Evolutionary conservation across 23 tunicate genomes (phyloP).

Genomic region (Halocynthia roretzi): DNA sequence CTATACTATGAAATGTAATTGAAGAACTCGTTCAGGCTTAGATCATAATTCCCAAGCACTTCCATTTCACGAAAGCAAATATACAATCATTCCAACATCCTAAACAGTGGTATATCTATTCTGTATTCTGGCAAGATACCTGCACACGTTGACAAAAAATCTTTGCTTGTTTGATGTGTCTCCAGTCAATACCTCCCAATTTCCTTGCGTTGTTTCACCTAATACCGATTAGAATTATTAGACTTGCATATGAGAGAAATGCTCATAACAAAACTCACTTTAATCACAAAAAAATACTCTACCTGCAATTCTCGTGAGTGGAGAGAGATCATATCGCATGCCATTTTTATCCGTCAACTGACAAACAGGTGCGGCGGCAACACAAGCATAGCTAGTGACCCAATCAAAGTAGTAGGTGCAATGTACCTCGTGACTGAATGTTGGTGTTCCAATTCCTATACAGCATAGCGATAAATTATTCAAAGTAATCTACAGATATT

Average conservation of each 20-base stretch:
- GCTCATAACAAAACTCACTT: too few species aligned
- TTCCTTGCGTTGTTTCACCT: background rate
- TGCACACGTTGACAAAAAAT: constrained; percentile 52
- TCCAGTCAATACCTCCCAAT: constrained; percentile 40
- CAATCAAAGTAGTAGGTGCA: constrained; percentile 72
- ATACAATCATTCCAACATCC: too few species aligned
- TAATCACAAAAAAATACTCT: background rate
- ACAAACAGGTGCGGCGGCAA: constrained; percentile 26
- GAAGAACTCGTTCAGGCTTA: too few species aligned
- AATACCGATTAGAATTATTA: too few species aligned
- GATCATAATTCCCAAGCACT: too few species aligned
- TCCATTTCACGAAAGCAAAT: too few species aligned
- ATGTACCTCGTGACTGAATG: constrained; percentile 46
- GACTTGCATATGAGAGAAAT: too few species aligned
- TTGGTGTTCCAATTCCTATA: constrained; percentile 45
- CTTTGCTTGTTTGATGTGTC: background rate
- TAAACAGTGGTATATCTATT: too few species aligned
- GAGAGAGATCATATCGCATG: constrained; percentile 35
- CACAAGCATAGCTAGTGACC: constrained; percentile 46
- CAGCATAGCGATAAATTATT: background rate
- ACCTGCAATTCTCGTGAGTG: constrained; percentile 40
- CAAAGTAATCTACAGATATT: background rate
- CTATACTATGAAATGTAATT: too few species aligned
- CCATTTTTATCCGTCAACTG: constrained; percentile 37
- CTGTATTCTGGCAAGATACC: constrained; percentile 15